These are phyloP conservation scores for Mizuhopecten yessoensis DNA, from an alignment of 1,140 invertebrate species.

Conservation along the genomic window DNA sequence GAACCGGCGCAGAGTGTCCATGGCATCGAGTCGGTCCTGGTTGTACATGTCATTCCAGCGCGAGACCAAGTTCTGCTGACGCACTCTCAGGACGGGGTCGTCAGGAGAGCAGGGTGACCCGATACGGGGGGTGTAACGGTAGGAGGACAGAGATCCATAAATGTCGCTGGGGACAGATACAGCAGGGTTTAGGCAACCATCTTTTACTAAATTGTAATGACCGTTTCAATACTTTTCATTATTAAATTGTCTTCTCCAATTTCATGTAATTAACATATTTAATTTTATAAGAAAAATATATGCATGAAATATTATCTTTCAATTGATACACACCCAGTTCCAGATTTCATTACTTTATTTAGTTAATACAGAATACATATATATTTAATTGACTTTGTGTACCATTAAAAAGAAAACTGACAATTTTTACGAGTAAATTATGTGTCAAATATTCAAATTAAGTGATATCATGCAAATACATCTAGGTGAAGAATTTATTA, in stretches of 20 bases:
- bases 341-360: no score
- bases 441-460: background rate
- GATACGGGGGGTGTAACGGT: slow-evolving; percentile 75
- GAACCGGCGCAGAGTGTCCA: slow-evolving; percentile 81
- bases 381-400: no score
- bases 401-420: no score
- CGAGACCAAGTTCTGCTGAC: slow-evolving; percentile 79
- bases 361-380: no score
- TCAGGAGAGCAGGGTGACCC: slow-evolving; percentile 78
- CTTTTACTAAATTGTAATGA: no score
- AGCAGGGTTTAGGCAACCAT: background rate
- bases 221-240: no score
- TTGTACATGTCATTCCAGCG: slow-evolving; percentile 82
- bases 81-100: slow-evolving; percentile 80
- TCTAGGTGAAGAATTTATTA: background rate
- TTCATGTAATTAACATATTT: no score
- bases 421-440: background rate
- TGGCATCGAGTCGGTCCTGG: slow-evolving; percentile 80
- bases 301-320: no score
- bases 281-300: no score
- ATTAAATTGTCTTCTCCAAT: no score
- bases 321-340: no score
- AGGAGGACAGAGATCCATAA: slow-evolving; percentile 62
- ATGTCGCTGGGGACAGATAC: slow-evolving; percentile 65
- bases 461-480: background rate